Evolutionary conservation across 2,113 vertebrate genomes (phyloP).

Genomic region (Urocitellus parryii): DNA sequence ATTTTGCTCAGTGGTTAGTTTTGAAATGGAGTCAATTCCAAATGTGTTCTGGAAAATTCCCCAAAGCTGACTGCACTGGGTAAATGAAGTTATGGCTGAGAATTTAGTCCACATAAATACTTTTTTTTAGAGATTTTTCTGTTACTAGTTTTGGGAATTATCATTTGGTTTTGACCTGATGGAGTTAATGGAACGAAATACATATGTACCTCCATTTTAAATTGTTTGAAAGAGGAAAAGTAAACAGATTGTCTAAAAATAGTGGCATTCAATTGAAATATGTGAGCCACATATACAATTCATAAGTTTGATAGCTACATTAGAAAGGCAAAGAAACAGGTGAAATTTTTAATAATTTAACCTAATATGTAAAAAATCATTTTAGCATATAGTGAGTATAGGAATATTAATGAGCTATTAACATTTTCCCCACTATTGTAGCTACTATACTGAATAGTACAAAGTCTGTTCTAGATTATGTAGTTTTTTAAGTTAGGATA

Average conservation of each 20-base stretch:
- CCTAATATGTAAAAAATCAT: background rate
- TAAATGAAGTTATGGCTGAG: background rate
- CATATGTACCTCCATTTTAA: slow-evolving; percentile 43
- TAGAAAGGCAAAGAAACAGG: slow-evolving; percentile 9
- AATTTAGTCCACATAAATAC: slow-evolving; percentile 9
- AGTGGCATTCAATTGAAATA: background rate
- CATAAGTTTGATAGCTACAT: background rate
- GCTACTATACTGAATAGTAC: background rate
- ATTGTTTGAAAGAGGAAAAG: background rate
- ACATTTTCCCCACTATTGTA: background rate
- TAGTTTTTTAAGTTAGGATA: background rate
- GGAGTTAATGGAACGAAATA: slow-evolving; percentile 56
- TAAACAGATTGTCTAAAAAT: slow-evolving; percentile 1
- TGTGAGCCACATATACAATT: background rate
- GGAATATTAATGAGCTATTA: background rate
- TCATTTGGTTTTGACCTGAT: slow-evolving; percentile 30
- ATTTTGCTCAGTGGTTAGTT: slow-evolving; percentile 6
- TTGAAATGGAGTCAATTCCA: background rate
- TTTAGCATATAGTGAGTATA: background rate
- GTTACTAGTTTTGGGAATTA: slow-evolving; percentile 21
- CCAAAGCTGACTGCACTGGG: background rate
- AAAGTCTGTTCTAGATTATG: background rate
- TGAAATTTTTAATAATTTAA: slow-evolving; percentile 28
- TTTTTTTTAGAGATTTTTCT: slow-evolving; percentile 14
- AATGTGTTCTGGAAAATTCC: background rate